Evolutionary conservation across 23 tunicate species (phyloP), one percentile per base, ranked within the genome.

Genomic region (Halocynthia roretzi): DNA sequence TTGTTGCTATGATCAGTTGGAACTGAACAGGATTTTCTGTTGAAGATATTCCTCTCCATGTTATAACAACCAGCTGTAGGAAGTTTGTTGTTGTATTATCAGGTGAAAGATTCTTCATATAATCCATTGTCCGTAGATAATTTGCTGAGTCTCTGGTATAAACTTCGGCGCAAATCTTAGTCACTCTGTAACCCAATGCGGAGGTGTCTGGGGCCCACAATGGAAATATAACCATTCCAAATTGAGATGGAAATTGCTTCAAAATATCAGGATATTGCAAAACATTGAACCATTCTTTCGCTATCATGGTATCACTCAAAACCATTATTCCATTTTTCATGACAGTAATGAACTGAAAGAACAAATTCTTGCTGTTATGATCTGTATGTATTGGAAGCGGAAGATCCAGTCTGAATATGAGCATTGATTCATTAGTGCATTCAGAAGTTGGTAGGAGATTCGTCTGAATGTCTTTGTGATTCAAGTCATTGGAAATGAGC

Each of bases 291-390:
- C 62, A 52, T 7, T 56, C 50, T 10, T 61, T 53, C 14, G 88
- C 82, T 10, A 89, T 8, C 6, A 62, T 7, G 15, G 70, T 61
- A 7, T 58, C 22, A 0, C 85, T 7, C 53, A 89, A 50, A 10
- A 74, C 82, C 6, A 77, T 61, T 61, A 84, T 63, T 68, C 96
- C 96, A 67, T 89, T 89, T 40, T 65, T 71, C 7, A 88, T 85
- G 6, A 76, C 96, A 63, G 84, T 84, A 55, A 89, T 56, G 49
- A 75, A 69, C 8, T n/a, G 17, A 22, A 74, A 56, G 31, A 74
- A 74, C 19, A 52, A 31, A 31, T 31, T 31, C 4, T 31, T 31
- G 44, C 44, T 31, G 44, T 31, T 4, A 31, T 31, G 44, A 31
- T 31, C 4, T 31, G 2, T 31, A 31, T 31, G 44, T 31, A 31